These are phyloP conservation scores for Clarias magur DNA, from an alignment of 2,113 vertebrate genomes.

Conservation along the genomic window DNA sequence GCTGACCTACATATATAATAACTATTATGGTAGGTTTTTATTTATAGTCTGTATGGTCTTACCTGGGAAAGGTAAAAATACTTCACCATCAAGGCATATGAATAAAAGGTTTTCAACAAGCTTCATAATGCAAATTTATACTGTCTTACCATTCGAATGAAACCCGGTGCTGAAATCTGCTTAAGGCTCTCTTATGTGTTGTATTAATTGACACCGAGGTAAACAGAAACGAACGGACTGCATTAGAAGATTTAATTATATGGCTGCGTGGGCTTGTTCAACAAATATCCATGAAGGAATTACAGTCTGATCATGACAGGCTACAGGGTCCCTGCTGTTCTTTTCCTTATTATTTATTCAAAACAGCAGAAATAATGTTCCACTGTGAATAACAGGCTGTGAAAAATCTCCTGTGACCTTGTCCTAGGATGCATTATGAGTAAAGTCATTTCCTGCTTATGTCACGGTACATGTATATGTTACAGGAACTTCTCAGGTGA, in stretches of 20 bases:
- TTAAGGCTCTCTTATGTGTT: constrained; percentile 16
- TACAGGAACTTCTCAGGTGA: neutral
- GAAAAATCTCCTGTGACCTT: constrained; percentile 32
- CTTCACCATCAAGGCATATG: neutral
- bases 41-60: neutral
- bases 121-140: neutral
- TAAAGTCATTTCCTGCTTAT: constrained; percentile 30
- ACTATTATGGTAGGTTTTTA: neutral
- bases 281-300: constrained; percentile 27
- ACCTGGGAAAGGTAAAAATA: neutral
- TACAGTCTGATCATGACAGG: constrained; percentile 18
- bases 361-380: constrained; percentile 17
- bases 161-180: neutral
- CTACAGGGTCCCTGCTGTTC: constrained; percentile 1
- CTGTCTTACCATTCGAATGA: neutral
- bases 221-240: constrained; percentile 20
- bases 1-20: neutral
- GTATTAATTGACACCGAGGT: constrained; percentile 22
- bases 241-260: neutral
- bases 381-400: constrained; percentile 3
- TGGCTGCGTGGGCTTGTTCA: constrained; percentile 17
- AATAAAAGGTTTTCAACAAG: neutral
- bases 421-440: constrained; percentile 49
- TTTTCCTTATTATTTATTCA: constrained; percentile 27
- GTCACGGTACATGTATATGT: neutral